Evolutionary conservation across 2,888 invertebrate species (phyloP).

Genomic region (Invenusta paracnida): DNA sequence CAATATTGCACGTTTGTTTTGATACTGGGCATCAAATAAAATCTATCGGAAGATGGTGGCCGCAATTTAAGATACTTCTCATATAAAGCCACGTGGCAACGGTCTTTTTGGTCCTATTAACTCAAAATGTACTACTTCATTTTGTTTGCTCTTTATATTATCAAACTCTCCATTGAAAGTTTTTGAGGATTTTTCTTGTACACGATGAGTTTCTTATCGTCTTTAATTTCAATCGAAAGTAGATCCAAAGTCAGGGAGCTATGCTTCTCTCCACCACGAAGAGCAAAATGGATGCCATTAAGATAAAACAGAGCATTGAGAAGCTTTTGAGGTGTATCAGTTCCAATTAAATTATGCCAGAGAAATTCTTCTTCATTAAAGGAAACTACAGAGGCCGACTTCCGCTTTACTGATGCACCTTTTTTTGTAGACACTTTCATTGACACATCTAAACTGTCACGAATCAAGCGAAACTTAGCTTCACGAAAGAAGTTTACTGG

Average conservation of each 20-base stretch:
- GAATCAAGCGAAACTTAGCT: conserved; percentile 25
- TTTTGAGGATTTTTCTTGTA: conserved; percentile 15
- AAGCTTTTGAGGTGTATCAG: conserved; percentile 21
- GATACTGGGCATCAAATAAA: conserved; percentile 23
- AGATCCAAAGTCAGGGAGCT: conserved; percentile 12
- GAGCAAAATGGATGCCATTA: conserved; percentile 12
- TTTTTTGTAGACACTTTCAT: conserved; percentile 12
- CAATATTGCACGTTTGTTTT: not conserved
- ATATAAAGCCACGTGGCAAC: not conserved
- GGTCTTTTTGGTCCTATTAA: not conserved
- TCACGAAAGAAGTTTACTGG: not conserved
- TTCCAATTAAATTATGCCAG: not conserved
- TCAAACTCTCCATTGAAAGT: conserved; percentile 4
- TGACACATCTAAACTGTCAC: conserved; percentile 18
- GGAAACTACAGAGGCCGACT: conserved; percentile 3
- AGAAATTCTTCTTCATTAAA: conserved; percentile 9
- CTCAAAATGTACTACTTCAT: conserved; percentile 3
- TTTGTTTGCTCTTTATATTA: conserved; percentile 16
- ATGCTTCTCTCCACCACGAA: not conserved
- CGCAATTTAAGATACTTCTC: conserved; percentile 1
- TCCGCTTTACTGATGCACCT: not conserved
- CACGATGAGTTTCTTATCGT: not conserved
- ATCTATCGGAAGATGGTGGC: conserved; percentile 17
- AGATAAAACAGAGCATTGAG: conserved; percentile 24
- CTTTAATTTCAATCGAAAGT: not conserved